phyloP scores from a whole-genome alignment of 2,888 invertebrate species.

The Griposia aprilina region DNA sequence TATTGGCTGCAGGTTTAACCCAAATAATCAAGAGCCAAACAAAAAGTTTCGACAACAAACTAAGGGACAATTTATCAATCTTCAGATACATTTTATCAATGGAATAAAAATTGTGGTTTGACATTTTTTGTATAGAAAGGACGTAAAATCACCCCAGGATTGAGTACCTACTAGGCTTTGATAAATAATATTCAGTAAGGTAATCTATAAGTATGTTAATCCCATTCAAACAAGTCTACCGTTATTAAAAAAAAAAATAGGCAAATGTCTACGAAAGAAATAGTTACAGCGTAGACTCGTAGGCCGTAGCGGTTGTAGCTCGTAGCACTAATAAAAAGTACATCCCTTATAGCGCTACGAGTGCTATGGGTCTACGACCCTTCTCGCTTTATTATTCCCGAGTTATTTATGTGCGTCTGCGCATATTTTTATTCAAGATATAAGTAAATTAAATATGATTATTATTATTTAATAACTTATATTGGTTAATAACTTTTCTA shows the following conservation, averaged over 20 bases:
- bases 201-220: too few relatives aligned
- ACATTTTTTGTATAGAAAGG: too few relatives aligned
- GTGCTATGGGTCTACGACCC: slow-evolving; percentile 26
- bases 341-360: slow-evolving; percentile 20
- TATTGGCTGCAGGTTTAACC: slow-evolving; percentile 24
- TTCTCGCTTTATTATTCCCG: neutral
- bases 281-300: slow-evolving; percentile 26
- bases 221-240: neutral
- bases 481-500: neutral
- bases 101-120: too few relatives aligned
- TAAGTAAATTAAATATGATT: neutral
- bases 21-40: neutral
- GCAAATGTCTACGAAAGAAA: neutral
- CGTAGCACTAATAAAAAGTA: slow-evolving; percentile 31
- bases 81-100: too few relatives aligned
- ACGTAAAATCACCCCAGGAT: too few relatives aligned
- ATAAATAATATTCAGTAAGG: too few relatives aligned
- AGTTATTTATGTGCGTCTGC: neutral
- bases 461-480: neutral
- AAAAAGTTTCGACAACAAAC: neutral
- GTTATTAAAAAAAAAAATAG: neutral
- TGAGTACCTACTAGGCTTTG: too few relatives aligned
- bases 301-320: slow-evolving; percentile 14
- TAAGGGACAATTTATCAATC: too few relatives aligned
- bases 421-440: neutral